These are phyloP conservation scores for Egretta garzetta DNA, from an alignment of 2,113 vertebrate species.

Conservation along the genomic window DNA sequence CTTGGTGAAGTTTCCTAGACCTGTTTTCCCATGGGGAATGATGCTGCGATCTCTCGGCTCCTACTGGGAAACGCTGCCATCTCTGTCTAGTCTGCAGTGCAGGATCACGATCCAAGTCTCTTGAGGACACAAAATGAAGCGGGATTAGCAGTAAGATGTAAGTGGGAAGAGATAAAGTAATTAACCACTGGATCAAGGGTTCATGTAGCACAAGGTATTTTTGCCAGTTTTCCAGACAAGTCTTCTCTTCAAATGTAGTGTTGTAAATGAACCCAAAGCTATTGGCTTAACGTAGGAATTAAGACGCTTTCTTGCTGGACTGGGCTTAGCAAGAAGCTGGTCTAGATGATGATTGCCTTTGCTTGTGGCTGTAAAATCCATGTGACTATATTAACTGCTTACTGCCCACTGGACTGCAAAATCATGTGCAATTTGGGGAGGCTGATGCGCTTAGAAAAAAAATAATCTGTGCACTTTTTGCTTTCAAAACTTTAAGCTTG, in stretches of 20 bases:
- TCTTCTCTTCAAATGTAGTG: not conserved
- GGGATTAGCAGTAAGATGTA: not conserved
- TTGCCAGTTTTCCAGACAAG: not conserved
- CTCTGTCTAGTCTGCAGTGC: rapidly evolving
- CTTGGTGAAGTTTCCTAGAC: not conserved
- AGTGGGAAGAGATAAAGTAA: not conserved
- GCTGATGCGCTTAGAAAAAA: rapidly evolving
- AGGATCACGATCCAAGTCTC: not conserved
- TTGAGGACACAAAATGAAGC: not conserved
- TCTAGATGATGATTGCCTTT: not conserved
- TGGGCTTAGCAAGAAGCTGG: not conserved
- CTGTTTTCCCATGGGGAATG: not conserved
- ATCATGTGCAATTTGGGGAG: not conserved
- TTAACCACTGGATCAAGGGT: not conserved
- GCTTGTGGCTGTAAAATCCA: not conserved
- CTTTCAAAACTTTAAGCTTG: not conserved
- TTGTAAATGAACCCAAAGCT: not conserved
- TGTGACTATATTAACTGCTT: not conserved
- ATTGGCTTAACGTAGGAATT: not conserved
- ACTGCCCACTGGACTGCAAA: rapidly evolving
- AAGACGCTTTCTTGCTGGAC: not conserved
- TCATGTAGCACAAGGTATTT: not conserved
- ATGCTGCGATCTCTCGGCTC: not conserved
- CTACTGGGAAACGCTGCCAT: not conserved
- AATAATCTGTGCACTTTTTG: not conserved